A percentile compares a stretch with the other conserved stretches of the same genome.
Evolutionary conservation across 2,113 vertebrate species (phyloP).

Genomic region (Spermophilus dauricus): DNA sequence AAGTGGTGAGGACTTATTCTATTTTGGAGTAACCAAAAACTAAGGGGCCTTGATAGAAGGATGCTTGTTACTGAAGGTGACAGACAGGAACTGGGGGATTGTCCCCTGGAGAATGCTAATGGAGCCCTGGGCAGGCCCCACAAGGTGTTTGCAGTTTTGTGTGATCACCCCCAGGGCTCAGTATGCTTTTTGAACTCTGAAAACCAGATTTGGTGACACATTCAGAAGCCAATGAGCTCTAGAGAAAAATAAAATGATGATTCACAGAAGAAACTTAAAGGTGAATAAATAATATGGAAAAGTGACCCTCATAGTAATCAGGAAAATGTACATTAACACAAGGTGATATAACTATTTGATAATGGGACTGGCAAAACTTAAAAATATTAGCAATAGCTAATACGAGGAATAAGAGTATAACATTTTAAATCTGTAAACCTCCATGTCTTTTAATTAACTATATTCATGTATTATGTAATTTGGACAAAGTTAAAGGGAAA

Average conservation of each 20-base stretch:
- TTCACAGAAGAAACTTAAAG: constrained; percentile 10
- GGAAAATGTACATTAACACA: background rate
- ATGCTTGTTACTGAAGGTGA: background rate
- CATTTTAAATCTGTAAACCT: background rate
- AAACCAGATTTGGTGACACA: background rate
- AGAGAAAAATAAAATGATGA: constrained; percentile 8
- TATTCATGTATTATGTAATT: background rate
- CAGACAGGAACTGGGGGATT: background rate
- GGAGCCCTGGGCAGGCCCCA: background rate
- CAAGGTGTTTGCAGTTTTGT: fast-evolving
- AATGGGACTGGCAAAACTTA: background rate
- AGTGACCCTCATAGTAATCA: background rate
- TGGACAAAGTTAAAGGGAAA: background rate
- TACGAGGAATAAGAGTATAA: background rate
- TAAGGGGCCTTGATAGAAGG: background rate
- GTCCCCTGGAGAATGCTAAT: background rate
- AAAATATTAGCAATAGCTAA: background rate
- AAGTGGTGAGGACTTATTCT: background rate
- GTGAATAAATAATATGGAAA: background rate
- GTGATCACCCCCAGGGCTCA: background rate
- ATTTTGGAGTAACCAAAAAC: background rate
- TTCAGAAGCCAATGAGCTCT: background rate
- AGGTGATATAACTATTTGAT: background rate
- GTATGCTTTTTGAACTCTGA: background rate
- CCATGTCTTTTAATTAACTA: background rate